phyloP scores from a whole-genome alignment of 2,888 invertebrate genomes.

The Apamea anceps region DNA sequence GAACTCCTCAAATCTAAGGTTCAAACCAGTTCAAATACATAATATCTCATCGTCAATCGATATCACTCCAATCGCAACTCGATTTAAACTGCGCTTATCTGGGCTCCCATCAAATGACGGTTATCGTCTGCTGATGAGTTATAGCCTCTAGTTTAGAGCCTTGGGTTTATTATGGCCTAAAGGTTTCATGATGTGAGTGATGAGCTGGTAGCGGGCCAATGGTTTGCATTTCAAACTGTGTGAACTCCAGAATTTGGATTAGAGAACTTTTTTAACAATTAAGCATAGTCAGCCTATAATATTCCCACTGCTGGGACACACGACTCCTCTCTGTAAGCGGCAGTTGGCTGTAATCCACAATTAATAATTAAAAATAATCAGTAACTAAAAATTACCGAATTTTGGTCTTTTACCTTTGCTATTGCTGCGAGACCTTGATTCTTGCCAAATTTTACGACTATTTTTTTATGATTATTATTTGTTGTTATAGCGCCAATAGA shows the following conservation, averaged over 20 bases:
- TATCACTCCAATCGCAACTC: conserved; percentile 62
- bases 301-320: no score
- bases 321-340: no score
- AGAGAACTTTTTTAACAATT: neutral
- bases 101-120: conserved; percentile 58
- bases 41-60: conserved; percentile 12
- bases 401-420: no score
- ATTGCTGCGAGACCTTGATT: no score
- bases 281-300: no score
- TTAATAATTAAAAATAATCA: no score
- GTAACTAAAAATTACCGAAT: no score
- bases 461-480: no score
- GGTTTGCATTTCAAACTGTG: neutral
- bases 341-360: no score
- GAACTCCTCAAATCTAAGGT: conserved; percentile 8
- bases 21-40: conserved; percentile 17
- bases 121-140: conserved; percentile 70
- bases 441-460: no score
- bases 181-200: conserved; percentile 19
- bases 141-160: conserved; percentile 58
- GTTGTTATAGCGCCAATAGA: no score
- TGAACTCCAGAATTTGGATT: neutral
- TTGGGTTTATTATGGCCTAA: conserved; percentile 36
- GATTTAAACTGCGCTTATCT: conserved; percentile 72
- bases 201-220: conserved; percentile 16